Percentiles rank a stretch among this genome's conserved stretches.
These are phyloP conservation scores for Tragelaphus oryx DNA, from an alignment of 2,797 vertebrate species.

Conservation along the genomic window DNA sequence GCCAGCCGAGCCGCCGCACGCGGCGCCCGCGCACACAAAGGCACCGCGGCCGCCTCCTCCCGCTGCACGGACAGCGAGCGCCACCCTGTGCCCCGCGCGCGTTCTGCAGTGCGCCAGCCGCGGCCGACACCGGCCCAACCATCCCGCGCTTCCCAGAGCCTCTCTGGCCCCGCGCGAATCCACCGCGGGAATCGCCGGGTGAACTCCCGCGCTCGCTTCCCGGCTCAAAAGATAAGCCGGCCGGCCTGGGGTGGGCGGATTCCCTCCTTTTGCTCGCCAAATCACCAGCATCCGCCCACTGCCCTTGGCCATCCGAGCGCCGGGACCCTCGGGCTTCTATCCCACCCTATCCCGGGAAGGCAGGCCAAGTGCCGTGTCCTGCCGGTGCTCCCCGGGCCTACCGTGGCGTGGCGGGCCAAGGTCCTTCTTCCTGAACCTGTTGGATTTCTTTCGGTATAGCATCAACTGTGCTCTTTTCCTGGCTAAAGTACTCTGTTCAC, in stretches of 20 bases:
- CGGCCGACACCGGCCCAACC: accelerated
- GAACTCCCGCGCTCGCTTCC: neutral
- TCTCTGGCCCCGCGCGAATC: neutral
- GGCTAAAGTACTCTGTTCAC: neutral
- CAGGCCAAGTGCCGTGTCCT: too few relatives aligned
- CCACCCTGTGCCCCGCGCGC: constrained; percentile 65
- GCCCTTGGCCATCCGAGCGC: neutral
- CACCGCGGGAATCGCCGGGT: neutral
- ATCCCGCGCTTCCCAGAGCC: neutral
- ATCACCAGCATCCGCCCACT: neutral
- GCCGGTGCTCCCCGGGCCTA: accelerated
- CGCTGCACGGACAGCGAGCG: constrained; percentile 62
- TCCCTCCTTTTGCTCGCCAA: neutral
- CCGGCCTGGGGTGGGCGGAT: accelerated
- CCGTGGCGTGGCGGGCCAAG: neutral
- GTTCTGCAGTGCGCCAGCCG: constrained; percentile 39
- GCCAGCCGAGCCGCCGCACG: accelerated
- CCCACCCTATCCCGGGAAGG: neutral
- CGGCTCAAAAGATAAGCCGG: neutral
- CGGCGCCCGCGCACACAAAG: constrained; percentile 29
- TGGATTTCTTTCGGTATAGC: neutral
- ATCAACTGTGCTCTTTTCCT: neutral
- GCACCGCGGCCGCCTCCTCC: neutral
- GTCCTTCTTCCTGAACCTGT: neutral
- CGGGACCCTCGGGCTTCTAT: neutral